Conservation (phyloP, 2,113 vertebrate species). For the Callionymus lyra region DNA sequence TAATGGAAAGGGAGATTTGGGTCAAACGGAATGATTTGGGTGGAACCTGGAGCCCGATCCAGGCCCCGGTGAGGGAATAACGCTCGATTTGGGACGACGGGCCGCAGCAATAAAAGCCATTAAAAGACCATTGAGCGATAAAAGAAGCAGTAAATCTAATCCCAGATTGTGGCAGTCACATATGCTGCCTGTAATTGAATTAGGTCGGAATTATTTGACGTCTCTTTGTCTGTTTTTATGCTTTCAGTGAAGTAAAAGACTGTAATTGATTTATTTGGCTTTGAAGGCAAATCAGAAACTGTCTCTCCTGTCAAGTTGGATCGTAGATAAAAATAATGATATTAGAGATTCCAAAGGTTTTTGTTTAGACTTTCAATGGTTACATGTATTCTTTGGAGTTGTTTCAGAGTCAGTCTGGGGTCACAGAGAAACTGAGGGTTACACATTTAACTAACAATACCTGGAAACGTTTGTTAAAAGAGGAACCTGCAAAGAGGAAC, state of each 20-base stretch:
- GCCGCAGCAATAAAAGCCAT: conserved; percentile 39
- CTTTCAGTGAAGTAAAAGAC: not conserved
- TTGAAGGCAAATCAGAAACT: no score
- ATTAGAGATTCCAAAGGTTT: no score
- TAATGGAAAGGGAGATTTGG: conserved; percentile 66
- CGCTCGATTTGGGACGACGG: conserved; percentile 36
- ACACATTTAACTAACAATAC: no score
- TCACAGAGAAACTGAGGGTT: no score
- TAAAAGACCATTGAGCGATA: conserved; percentile 48
- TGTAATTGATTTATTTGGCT: no score
- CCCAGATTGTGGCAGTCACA: conserved; percentile 16
- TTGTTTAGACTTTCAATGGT: no score
- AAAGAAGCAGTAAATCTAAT: conserved; percentile 47
- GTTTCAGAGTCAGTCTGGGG: no score
- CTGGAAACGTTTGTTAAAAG: no score
- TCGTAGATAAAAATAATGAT: no score
- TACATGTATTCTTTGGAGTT: no score
- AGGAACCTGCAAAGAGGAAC: no score
- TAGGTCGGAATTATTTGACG: conserved; percentile 31
- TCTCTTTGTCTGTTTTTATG: conserved; percentile 21
- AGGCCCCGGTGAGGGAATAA: conserved; percentile 35
- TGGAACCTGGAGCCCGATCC: conserved; percentile 40
- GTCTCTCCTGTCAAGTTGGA: no score
- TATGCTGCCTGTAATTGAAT: conserved; percentile 40
- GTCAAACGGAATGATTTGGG: conserved; percentile 61